A percentile compares a stretch with the other conserved stretches of the same genome.
Conservation (phyloP, 2,113 vertebrate genomes). For the Pterocles orientalis region DNA sequence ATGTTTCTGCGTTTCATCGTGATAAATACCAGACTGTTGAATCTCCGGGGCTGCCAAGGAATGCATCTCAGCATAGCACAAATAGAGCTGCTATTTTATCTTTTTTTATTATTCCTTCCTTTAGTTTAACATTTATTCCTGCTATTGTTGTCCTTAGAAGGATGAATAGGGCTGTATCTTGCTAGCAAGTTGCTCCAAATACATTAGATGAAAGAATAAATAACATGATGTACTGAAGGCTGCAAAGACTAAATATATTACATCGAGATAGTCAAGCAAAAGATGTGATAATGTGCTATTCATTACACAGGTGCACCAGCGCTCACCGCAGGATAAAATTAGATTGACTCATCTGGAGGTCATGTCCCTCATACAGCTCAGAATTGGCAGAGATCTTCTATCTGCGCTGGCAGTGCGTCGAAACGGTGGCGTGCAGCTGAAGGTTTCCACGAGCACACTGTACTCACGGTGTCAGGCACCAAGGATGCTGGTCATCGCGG, state of each 20-base stretch:
- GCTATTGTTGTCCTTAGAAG: constrained; percentile 31
- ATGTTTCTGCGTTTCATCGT: not conserved
- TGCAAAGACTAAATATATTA: not conserved
- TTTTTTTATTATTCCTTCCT: not conserved
- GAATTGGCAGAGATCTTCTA: not conserved
- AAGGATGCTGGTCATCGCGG: not conserved
- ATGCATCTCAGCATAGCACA: not conserved
- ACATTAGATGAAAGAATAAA: constrained; percentile 30
- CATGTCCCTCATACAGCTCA: not conserved
- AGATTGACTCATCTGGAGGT: constrained; percentile 35
- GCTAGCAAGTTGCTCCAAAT: constrained; percentile 32
- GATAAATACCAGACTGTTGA: constrained; percentile 71
- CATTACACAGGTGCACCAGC: constrained; percentile 15
- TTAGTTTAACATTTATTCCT: constrained; percentile 43
- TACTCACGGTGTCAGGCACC: rapidly evolving
- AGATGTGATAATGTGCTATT: constrained; percentile 27
- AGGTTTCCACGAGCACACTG: not conserved
- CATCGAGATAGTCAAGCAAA: not conserved
- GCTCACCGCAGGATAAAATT: constrained; percentile 34
- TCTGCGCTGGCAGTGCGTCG: not conserved
- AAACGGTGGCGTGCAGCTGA: not conserved
- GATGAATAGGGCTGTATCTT: not conserved
- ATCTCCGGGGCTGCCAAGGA: constrained; percentile 57
- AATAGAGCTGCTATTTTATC: constrained; percentile 53
- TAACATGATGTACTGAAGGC: not conserved